A percentile compares a stretch with the other conserved stretches of the same genome.
Evolutionary conservation across 2,888 invertebrate species (phyloP).

Genomic region (Drosophila infuscata): DNA sequence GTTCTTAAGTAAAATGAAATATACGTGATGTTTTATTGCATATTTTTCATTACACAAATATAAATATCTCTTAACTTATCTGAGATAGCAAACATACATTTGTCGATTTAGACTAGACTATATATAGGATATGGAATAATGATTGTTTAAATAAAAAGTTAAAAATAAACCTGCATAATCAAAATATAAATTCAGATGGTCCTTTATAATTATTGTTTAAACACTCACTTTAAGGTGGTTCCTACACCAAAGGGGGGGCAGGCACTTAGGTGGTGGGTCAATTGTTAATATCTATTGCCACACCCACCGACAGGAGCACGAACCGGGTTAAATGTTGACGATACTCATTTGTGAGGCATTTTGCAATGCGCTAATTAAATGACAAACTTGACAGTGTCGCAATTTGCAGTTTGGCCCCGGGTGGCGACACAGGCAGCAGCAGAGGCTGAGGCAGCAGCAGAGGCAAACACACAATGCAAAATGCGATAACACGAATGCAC

Average conservation of each 20-base stretch:
- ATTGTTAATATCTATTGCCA: constrained; percentile 6
- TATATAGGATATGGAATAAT: too few species aligned
- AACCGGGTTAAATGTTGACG: constrained; percentile 42
- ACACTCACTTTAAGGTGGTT: background rate
- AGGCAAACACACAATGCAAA: constrained; percentile 9
- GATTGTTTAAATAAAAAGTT: background rate
- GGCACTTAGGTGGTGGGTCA: background rate
- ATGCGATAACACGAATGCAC: constrained; percentile 19
- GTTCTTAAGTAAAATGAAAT: background rate
- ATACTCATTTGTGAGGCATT: constrained; percentile 58
- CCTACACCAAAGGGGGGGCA: background rate
- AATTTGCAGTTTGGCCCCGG: constrained; percentile 40
- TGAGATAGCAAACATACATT: too few species aligned
- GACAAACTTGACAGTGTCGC: constrained; percentile 61
- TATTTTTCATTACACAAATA: background rate
- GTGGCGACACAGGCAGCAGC: background rate
- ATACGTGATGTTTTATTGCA: background rate
- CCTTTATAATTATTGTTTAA: background rate
- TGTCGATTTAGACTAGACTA: background rate
- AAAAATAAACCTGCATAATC: background rate
- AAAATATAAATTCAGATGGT: background rate
- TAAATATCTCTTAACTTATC: background rate
- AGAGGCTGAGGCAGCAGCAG: constrained; percentile 1
- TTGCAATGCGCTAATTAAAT: constrained; percentile 73
- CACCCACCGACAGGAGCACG: constrained; percentile 51